Evolutionary conservation across 2,113 vertebrate genomes (phyloP), one percentile per base, ranked within the genome.

Genomic region (Aspiorhynchus laticeps): DNA sequence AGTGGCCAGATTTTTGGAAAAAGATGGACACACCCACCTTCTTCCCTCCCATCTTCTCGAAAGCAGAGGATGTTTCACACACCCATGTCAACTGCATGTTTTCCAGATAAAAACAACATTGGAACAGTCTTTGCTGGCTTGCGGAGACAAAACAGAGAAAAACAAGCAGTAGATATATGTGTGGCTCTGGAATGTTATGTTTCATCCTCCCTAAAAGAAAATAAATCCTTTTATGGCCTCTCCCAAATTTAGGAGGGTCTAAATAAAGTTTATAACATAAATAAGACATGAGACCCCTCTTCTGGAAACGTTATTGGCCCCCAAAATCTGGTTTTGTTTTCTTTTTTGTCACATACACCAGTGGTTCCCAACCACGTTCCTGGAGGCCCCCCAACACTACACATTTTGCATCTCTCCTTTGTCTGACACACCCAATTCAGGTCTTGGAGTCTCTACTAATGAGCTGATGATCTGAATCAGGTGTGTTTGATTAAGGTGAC

Each of bases 141-240:
- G 5, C 9, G 38, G 26, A 51, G 31, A 69, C 38, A 24, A 24
- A 53, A 6, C n/a, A n/a, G 26, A 67, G 59, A 86, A 36, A 65
- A 80, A 48, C 33, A 28, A 80, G 53, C 31, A 24, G 15, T 73
- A 31, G 5, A 78, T 26, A n/a, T 17, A 11, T 73, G 38, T 43
- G 65, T 46, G n/a, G 15, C 36, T 43, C 38, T 81, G 78, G 78
- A 86, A 73, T 61, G 65, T 73, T 61, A 19, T 46, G 36, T 74
- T 86, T 71, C 36, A 12, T 86, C 63, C 63, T 43, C 48, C 77
- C 78, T n/a, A 12, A 59, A 80, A 41, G 41, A 41, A 26, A 67
- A 73, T 41, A 73, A 80, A 86, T 81, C 48, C 38, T 73, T 41
- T 24, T 59, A 73, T 56, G 36, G 67, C 36, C 36, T 80, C 56